Percentiles rank a stretch among this genome's conserved stretches.
These are phyloP conservation scores for Perizoma flavofasciatum DNA, from an alignment of 2,888 invertebrate species.

Conservation along the genomic window DNA sequence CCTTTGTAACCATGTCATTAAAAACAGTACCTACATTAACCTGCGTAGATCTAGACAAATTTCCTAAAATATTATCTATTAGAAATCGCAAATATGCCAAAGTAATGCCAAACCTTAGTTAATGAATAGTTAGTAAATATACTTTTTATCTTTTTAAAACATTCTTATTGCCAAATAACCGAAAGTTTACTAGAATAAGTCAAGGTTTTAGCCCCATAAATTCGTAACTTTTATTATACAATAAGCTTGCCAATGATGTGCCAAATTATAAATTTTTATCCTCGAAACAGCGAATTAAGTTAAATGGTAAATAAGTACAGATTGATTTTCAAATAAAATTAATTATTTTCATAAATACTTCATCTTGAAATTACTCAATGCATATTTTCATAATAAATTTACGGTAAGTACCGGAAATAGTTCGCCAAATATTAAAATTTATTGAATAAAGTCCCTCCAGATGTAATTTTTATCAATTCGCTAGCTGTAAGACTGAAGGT, in stretches of 20 bases:
- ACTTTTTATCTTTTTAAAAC: constrained; percentile 24
- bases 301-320: constrained; percentile 1
- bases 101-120: constrained; percentile 58
- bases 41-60: constrained; percentile 66
- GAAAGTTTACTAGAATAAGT: constrained; percentile 6
- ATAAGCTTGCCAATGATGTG: constrained; percentile 29
- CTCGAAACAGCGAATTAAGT: constrained; percentile 29
- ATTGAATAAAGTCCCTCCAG: constrained; percentile 77
- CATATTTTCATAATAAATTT: constrained; percentile 66
- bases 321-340: constrained; percentile 11
- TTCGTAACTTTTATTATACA: constrained; percentile 11
- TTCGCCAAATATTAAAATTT: constrained; percentile 62
- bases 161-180: constrained; percentile 7
- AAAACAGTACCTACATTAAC: constrained; percentile 57
- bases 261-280: constrained; percentile 33
- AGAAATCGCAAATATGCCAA: constrained; percentile 58
- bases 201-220: not conserved
- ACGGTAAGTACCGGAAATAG: constrained; percentile 55
- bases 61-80: constrained; percentile 53
- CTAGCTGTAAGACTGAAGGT: constrained; percentile 80
- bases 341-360: constrained; percentile 63
- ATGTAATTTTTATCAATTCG: constrained; percentile 73
- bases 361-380: constrained; percentile 62
- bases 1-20: not conserved
- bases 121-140: constrained; percentile 28